Evolutionary conservation across 2,113 vertebrate genomes (phyloP).

Genomic region (Cryptomyrus ogoouensis): DNA sequence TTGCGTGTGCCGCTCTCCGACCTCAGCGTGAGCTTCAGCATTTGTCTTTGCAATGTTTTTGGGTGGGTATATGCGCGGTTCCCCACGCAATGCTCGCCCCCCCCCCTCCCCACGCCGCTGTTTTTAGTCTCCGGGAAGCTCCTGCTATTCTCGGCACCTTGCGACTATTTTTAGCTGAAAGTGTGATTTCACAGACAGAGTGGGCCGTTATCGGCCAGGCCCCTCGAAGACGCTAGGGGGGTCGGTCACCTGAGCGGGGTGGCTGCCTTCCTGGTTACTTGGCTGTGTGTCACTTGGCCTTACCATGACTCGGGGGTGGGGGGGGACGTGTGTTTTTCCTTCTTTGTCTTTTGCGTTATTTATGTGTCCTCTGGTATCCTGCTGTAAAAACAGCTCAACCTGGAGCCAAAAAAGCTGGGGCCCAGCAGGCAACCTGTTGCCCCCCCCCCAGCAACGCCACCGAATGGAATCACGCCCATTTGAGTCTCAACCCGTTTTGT

Average conservation of each 20-base stretch:
- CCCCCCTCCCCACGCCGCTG: background rate
- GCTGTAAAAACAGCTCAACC: background rate
- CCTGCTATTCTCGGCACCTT: background rate
- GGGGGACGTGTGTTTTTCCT: conserved; percentile 5
- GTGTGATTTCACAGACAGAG: conserved; percentile 15
- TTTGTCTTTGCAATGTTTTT: background rate
- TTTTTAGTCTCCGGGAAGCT: background rate
- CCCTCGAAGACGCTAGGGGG: background rate
- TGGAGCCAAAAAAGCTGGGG: background rate
- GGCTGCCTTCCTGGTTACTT: conserved; percentile 15
- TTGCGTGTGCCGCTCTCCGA: background rate
- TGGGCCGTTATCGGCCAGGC: background rate
- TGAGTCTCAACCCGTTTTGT: background rate
- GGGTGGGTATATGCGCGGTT: too few species aligned
- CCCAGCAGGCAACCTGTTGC: background rate
- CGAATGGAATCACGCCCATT: too few species aligned
- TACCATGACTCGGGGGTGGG: background rate
- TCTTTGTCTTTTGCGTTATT: conserved; percentile 1
- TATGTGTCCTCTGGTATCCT: background rate
- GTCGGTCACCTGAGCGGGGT: background rate
- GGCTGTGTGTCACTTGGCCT: conserved; percentile 11
- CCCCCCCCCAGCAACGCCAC: background rate
- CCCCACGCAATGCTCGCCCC: background rate
- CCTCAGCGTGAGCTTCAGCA: background rate
- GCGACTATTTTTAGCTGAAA: conserved; percentile 10